Evolutionary conservation across 2,113 vertebrate genomes (phyloP).

Genomic region (Tyto alba): DNA sequence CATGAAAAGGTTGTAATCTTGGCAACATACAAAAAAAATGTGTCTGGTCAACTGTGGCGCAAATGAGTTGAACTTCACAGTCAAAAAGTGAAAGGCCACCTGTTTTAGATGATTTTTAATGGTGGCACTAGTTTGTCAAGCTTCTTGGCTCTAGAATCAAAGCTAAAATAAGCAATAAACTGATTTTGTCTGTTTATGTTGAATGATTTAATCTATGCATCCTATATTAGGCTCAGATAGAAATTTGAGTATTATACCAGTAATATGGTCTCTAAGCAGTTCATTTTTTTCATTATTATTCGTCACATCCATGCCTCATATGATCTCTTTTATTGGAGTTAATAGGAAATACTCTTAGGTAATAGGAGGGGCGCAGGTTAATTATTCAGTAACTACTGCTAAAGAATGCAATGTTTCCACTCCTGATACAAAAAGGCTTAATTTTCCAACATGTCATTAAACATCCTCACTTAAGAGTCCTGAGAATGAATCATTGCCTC

Average conservation of each 20-base stretch:
- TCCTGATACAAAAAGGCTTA: not conserved
- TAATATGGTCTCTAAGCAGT: not conserved
- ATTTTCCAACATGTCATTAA: not conserved
- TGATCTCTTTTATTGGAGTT: not conserved
- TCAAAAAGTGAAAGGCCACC: not conserved
- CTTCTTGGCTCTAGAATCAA: not conserved
- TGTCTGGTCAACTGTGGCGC: not conserved
- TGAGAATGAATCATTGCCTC: not conserved
- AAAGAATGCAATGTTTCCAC: not conserved
- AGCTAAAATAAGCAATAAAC: not conserved
- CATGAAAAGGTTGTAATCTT: not conserved
- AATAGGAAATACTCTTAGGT: not conserved
- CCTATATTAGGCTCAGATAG: not conserved
- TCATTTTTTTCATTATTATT: not conserved
- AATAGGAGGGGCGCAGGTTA: not conserved
- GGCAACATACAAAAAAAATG: not conserved
- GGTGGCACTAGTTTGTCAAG: not conserved
- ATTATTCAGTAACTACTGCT: not conserved
- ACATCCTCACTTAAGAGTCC: not conserved
- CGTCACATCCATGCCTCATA: not conserved
- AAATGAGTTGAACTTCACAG: not conserved
- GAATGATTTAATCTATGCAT: not conserved
- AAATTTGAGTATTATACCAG: not conserved
- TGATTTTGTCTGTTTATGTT: not conserved
- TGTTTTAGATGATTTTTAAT: not conserved